phyloP scores from a whole-genome alignment of 2,113 vertebrate genomes.

The Callaeas wilsoni region DNA sequence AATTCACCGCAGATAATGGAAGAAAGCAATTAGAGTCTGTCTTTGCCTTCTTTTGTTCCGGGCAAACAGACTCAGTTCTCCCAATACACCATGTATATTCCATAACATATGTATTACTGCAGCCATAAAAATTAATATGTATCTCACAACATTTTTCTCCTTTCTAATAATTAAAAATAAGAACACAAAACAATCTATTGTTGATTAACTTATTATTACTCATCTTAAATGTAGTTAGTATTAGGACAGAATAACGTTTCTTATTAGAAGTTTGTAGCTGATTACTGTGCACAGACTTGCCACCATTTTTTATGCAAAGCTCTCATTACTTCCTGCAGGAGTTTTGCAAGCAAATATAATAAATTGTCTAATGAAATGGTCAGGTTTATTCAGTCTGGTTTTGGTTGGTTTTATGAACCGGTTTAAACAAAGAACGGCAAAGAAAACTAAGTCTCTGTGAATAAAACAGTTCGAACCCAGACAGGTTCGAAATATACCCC shows the following conservation, averaged over 20 bases:
- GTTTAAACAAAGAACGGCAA: neutral
- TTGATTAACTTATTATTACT: neutral
- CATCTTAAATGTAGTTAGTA: neutral
- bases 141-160: neutral
- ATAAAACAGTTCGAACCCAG: rapidly evolving
- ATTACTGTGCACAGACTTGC: neutral
- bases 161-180: neutral
- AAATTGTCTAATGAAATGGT: neutral
- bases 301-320: neutral
- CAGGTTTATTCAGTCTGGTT: neutral
- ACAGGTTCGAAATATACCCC: rapidly evolving
- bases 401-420: rapidly evolving
- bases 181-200: neutral
- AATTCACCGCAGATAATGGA: neutral
- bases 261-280: neutral
- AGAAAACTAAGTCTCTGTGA: neutral
- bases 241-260: neutral
- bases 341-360: neutral
- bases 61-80: neutral
- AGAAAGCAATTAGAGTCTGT: neutral
- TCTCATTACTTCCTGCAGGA: neutral
- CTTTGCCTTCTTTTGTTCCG: neutral
- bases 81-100: neutral
- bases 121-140: neutral
- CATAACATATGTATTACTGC: neutral